Evolutionary conservation across 2,113 vertebrate genomes (phyloP).

Genomic region (Mesoclemmys tuberculata): DNA sequence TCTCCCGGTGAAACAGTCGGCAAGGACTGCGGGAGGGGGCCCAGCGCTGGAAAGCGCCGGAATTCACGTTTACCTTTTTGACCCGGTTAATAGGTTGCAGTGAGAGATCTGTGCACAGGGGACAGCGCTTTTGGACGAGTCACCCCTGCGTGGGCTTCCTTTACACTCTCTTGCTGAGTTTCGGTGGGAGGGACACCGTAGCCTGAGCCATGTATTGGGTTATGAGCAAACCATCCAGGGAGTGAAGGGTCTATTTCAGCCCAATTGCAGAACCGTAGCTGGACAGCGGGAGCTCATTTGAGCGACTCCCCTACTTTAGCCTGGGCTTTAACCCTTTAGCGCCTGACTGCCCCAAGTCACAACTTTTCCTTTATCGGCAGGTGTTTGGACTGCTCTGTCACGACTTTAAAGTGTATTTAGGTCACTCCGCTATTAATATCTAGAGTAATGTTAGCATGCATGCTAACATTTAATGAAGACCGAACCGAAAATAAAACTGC

Average conservation of each 20-base stretch:
- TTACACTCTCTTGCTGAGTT: background rate
- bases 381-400: background rate
- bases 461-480: background rate
- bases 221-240: background rate
- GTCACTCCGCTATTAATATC: background rate
- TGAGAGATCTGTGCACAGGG: background rate
- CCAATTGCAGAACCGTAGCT: background rate
- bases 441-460: too few species aligned
- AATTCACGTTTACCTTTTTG: background rate
- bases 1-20: background rate
- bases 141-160: background rate
- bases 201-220: background rate
- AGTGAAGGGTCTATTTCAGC: background rate
- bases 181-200: background rate
- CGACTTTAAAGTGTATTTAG: background rate
- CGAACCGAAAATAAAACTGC: background rate
- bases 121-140: background rate
- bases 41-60: background rate
- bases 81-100: background rate
- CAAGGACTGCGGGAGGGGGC: background rate
- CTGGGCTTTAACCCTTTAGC: background rate
- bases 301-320: background rate
- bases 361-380: background rate
- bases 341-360: background rate
- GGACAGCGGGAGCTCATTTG: background rate